Base-by-base conservation (phyloP, 2,797 vertebrate species). In the Diplodus sargus region DNA sequence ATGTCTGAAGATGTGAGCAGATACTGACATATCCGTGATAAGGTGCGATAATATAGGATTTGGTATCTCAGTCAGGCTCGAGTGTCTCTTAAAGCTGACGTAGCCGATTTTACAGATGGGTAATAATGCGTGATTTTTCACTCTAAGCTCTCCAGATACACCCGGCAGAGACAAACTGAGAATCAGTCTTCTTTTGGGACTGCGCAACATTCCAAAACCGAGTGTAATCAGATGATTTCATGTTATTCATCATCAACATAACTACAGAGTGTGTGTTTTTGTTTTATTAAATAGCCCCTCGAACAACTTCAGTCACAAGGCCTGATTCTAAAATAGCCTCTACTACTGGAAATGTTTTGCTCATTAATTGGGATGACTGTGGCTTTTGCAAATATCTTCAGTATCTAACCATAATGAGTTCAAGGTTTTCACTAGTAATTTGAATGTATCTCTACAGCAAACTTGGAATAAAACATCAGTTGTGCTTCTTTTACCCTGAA, bases 81-180 rank as follows among this genome's bases (percentile, higher is more conserved):
- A 48, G 17, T 49, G 54, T 80, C 30, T 74, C 42, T 61, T 45
- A 54, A 64, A 59, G 62, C 76, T 71, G 65, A 76, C 66, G 49
- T 14, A 48, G 43, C 54, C 59, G 61, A 59, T 74, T 76, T 48
- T 57, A 49, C 20, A 43, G 57, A 80, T 63, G 47, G 47, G 59
- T 63, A 62, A 20, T 68, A 56, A 82, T 61, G 9, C 3, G 18
- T 12, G 15, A n/a, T 30, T 70, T 76, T 59, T 43, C 43, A 67
- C 47, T 23, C 16, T 74, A 18, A 75, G 62, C 39, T 43, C 43
- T 25, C 11, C 42, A 67, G 12, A 76, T 20, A 39, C 16, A 39
- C 39, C 45, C 16, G 54, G 5, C 11, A 2, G 4, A 34, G 63
- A 59, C 52, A 56, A 42, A 49, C 1, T 28, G 15, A 45, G 18